A percentile compares a stretch with the other conserved stretches of the same genome.
phyloP scores from a whole-genome alignment of 2,113 vertebrate species.

The Ctenodactylus gundi region DNA sequence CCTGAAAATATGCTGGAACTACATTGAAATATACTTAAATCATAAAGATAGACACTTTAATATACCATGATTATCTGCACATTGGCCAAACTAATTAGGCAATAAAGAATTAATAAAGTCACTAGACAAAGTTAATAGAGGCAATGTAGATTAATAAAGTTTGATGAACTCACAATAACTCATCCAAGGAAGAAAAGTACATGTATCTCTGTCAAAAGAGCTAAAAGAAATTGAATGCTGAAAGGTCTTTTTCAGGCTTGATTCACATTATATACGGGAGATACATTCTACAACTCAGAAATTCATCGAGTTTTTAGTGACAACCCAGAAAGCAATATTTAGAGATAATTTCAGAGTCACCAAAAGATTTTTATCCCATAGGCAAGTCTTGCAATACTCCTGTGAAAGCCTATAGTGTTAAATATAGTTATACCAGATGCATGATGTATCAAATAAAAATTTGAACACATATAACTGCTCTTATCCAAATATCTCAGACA shows the following conservation, averaged over 20 bases:
- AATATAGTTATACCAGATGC: constrained; percentile 34
- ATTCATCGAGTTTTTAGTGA: neutral
- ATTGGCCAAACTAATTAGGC: constrained; percentile 26
- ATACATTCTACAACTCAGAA: neutral
- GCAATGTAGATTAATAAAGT: neutral
- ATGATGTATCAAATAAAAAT: constrained; percentile 24
- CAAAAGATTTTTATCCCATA: constrained; percentile 22
- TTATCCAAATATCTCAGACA: constrained; percentile 36
- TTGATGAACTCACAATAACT: neutral
- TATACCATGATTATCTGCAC: neutral
- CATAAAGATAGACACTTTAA: neutral
- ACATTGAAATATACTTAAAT: constrained; percentile 26
- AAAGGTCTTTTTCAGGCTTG: neutral
- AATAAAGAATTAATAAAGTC: neutral
- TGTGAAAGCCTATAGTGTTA: constrained; percentile 43
- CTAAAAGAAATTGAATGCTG: constrained; percentile 1
- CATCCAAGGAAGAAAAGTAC: neutral
- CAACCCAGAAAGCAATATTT: constrained; percentile 17
- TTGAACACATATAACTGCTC: neutral
- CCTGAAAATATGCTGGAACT: neutral
- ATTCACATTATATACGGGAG: neutral
- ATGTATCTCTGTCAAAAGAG: neutral
- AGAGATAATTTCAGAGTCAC: constrained; percentile 40
- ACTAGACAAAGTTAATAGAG: neutral
- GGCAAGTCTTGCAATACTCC: neutral